A percentile compares a stretch with the other conserved stretches of the same genome.
Evolutionary conservation across 2,113 vertebrate genomes (phyloP).

Genomic region (Melanerpes formicivorus): DNA sequence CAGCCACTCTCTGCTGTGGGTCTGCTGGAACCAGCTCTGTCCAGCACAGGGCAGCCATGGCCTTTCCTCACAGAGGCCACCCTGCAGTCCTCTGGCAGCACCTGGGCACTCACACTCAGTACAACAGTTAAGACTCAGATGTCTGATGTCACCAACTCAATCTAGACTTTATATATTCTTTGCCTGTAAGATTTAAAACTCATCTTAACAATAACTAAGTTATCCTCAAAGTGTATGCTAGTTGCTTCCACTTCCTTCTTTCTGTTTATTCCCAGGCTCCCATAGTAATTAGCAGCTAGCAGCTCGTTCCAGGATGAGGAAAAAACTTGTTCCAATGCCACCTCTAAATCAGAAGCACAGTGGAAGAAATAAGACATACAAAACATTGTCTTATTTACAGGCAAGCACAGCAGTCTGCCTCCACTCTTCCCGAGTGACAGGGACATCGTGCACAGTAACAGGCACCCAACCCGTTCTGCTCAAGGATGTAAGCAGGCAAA

Average conservation of each 20-base stretch:
- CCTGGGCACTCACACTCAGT: rapidly evolving
- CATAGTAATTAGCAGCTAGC: rapidly evolving
- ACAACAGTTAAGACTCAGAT: background rate
- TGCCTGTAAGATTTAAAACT: rapidly evolving
- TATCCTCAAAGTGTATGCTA: rapidly evolving
- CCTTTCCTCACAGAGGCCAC: rapidly evolving
- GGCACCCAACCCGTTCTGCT: background rate
- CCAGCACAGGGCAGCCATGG: rapidly evolving
- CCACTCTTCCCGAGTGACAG: rapidly evolving
- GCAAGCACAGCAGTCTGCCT: background rate
- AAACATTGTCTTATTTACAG: background rate
- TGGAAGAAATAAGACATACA: rapidly evolving
- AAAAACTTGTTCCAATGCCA: background rate
- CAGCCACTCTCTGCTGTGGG: background rate
- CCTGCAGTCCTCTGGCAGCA: rapidly evolving
- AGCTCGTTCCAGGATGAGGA: rapidly evolving
- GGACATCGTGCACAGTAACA: rapidly evolving
- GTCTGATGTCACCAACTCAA: background rate
- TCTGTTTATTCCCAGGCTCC: background rate
- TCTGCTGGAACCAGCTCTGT: background rate
- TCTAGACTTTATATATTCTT: background rate
- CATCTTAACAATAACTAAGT: rapidly evolving
- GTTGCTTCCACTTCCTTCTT: background rate
- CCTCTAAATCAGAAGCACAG: background rate
- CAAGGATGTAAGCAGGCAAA: background rate